A percentile compares a stretch with the other conserved stretches of the same genome.
Evolutionary conservation across 2,888 invertebrate genomes (phyloP).

Genomic region (Mimumesa dahlbomi): DNA sequence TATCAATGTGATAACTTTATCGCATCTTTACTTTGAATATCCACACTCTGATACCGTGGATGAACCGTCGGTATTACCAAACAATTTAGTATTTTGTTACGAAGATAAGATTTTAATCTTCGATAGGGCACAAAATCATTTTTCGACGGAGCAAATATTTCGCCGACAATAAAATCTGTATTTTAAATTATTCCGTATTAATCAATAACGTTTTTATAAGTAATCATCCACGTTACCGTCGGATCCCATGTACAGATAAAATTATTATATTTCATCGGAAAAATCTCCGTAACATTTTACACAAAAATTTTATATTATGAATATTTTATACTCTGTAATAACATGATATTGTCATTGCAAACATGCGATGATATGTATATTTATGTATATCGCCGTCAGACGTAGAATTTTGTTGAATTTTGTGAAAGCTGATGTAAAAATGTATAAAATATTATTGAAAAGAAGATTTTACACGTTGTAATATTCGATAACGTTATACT

Average conservation of each 20-base stretch:
- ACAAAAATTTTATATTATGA: not conserved
- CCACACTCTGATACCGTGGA: conserved; percentile 18
- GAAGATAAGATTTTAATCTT: conserved; percentile 22
- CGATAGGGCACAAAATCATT: conserved; percentile 2
- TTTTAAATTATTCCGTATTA: not conserved
- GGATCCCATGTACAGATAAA: not conserved
- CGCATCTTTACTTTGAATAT: conserved; percentile 18
- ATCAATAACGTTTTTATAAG: not conserved
- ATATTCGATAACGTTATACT: too few relatives aligned
- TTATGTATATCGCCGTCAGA: not conserved
- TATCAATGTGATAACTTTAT: conserved; percentile 36
- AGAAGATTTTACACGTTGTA: not conserved
- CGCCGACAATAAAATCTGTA: not conserved
- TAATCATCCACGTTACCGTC: not conserved
- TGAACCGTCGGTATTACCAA: conserved; percentile 26
- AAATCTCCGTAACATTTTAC: conserved; percentile 8
- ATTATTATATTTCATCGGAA: not conserved
- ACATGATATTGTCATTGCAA: not conserved
- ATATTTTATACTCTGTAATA: not conserved
- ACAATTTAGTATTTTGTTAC: conserved; percentile 26
- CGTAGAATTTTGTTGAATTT: conserved; percentile 1
- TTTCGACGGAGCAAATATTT: not conserved
- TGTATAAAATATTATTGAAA: not conserved
- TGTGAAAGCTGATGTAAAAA: not conserved
- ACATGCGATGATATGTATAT: not conserved